phyloP scores from a whole-genome alignment of 2,113 vertebrate species.

The Triplophysa rosa region DNA sequence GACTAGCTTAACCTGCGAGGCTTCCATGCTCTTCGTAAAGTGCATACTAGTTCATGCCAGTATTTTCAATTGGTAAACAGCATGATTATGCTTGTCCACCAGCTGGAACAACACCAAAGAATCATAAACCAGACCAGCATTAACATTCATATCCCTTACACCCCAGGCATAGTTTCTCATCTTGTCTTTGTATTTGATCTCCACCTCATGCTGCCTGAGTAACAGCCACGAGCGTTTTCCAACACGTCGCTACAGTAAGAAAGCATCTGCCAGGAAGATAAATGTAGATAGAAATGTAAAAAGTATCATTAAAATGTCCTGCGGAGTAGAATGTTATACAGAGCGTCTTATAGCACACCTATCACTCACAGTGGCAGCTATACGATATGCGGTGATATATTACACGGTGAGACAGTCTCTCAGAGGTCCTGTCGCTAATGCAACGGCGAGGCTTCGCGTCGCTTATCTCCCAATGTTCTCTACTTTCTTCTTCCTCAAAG shows the following conservation, averaged over 20 bases:
- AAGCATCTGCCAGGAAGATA: conserved; percentile 13
- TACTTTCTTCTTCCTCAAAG: conserved; percentile 13
- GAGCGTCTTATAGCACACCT: background rate
- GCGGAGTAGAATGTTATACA: conserved; percentile 12
- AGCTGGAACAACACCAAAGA: too few relatives aligned
- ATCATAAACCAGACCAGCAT: too few relatives aligned
- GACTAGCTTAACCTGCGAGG: too few relatives aligned
- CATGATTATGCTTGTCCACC: too few relatives aligned
- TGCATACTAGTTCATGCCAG: too few relatives aligned
- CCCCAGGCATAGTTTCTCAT: too few relatives aligned
- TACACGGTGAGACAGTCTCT: background rate
- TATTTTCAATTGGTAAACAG: too few relatives aligned
- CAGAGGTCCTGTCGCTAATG: background rate
- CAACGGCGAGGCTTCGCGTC: background rate
- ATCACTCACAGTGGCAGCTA: conserved; percentile 15
- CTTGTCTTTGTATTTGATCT: background rate
- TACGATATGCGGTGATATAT: background rate
- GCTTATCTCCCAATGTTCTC: background rate
- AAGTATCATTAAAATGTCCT: conserved; percentile 27
- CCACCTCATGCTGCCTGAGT: background rate
- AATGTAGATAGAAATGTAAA: conserved; percentile 31
- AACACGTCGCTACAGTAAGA: background rate
- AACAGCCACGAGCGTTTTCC: conserved; percentile 3
- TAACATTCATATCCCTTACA: too few relatives aligned
- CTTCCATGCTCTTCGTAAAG: too few relatives aligned